Evolutionary conservation across 2,113 vertebrate genomes (phyloP).

Genomic region (Equus przewalskii): DNA sequence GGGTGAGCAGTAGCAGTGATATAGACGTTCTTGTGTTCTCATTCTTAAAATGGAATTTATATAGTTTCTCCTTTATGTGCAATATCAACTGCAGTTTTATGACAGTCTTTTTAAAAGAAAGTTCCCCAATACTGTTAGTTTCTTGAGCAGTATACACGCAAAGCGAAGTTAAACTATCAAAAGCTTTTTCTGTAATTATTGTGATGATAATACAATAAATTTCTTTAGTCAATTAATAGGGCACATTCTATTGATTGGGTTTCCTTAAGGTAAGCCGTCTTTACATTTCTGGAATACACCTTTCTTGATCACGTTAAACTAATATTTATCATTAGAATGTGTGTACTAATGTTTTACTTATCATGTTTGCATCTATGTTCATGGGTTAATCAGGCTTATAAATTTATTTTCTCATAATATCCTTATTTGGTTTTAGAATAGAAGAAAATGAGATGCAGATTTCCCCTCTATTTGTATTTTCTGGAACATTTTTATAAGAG

Average conservation of each 20-base stretch:
- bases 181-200: not conserved
- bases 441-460: not conserved
- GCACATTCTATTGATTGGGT: not conserved
- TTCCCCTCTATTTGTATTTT: not conserved
- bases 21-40: not conserved
- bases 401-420: not conserved
- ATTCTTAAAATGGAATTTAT: not conserved
- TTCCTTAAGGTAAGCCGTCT: not conserved
- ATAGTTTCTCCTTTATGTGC: not conserved
- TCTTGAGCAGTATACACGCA: not conserved
- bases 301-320: not conserved
- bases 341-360: not conserved
- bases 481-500: not conserved
- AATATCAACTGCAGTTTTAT: not conserved
- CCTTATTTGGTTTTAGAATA: not conserved
- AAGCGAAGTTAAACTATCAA: not conserved
- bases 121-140: not conserved
- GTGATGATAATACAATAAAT: not conserved
- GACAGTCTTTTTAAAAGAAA: no score
- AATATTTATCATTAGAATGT: not conserved
- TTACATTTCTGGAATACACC: not conserved
- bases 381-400: not conserved
- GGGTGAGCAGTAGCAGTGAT: not conserved
- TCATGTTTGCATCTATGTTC: not conserved
- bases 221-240: not conserved